These are phyloP conservation scores for Phortica variegata DNA, from an alignment of 1,140 invertebrate species.

Conservation along the genomic window DNA sequence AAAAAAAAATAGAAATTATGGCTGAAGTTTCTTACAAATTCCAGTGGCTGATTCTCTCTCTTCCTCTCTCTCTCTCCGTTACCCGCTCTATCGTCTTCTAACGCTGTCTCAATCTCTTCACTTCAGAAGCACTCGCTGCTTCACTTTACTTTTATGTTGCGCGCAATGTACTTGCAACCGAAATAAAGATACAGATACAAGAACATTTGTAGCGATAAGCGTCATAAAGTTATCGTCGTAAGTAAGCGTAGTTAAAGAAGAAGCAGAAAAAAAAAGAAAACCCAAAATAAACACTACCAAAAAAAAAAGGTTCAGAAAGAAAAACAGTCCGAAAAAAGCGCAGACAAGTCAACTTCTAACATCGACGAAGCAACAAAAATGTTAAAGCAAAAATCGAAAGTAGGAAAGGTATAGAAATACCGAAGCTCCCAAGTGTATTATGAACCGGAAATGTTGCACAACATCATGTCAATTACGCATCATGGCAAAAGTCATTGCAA, in stretches of 20 bases:
- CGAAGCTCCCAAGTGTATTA: conserved; percentile 11
- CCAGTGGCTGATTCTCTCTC: conserved; percentile 9
- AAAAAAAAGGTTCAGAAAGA: not conserved
- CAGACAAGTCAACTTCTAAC: conserved; percentile 24
- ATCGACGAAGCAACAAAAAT: not conserved
- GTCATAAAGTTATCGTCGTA: conserved; percentile 50
- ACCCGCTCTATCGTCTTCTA: conserved; percentile 6
- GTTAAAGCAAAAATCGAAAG: not conserved
- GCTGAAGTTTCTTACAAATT: conserved; percentile 50
- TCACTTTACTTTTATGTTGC: conserved; percentile 53
- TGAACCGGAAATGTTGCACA: conserved; percentile 24
- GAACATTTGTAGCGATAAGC: conserved; percentile 52
- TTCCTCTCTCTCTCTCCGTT: not conserved
- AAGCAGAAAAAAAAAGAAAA: conserved; percentile 18
- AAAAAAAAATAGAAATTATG: conserved; percentile 33
- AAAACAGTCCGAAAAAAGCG: conserved; percentile 1
- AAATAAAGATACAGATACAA: conserved; percentile 55
- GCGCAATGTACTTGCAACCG: conserved; percentile 45
- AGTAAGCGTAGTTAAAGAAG: conserved; percentile 42
- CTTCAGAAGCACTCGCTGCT: too few relatives aligned
- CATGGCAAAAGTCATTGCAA: conserved; percentile 13
- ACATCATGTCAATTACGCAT: conserved; percentile 42
- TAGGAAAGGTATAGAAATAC: not conserved
- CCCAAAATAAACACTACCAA: not conserved
- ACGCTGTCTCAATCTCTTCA: conserved; percentile 40